Percentiles rank a stretch among this genome's conserved stretches.
Evolutionary conservation across 2,888 invertebrate species (phyloP).

Genomic region (Ormyrus pomaceus): DNA sequence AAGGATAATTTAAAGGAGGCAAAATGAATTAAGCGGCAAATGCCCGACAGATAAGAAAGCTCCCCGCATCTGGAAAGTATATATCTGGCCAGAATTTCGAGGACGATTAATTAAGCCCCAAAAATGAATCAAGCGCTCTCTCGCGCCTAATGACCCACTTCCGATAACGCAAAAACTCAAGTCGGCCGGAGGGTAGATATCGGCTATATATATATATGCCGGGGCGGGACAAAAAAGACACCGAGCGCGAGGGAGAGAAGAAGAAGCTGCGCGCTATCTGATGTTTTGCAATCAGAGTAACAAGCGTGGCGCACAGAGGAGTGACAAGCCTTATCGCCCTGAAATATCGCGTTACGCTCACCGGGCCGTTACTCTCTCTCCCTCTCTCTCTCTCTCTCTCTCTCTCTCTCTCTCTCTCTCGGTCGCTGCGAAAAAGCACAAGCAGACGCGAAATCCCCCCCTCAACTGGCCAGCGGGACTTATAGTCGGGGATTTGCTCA

Average conservation of each 20-base stretch:
- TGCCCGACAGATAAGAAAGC: neutral
- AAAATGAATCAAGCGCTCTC: constrained; percentile 17
- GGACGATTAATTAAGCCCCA: constrained; percentile 19
- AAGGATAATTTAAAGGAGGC: too few species aligned
- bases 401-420: neutral
- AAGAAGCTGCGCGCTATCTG: constrained; percentile 5
- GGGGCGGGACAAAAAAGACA: neutral
- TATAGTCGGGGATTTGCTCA: constrained; percentile 11
- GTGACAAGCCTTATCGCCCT: constrained; percentile 25
- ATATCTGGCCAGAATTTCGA: neutral
- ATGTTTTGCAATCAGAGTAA: constrained; percentile 45
- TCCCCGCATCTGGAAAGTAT: neutral
- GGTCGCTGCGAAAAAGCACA: constrained; percentile 33
- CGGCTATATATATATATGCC: too few species aligned
- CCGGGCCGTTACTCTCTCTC: constrained; percentile 19
- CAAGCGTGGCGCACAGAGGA: neutral
- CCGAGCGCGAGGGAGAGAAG: neutral
- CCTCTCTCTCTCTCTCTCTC: neutral
- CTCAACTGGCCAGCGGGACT: constrained; percentile 12
- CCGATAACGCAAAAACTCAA: neutral
- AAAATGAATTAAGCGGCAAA: too few species aligned
- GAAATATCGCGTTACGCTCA: constrained; percentile 43
- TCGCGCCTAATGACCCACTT: constrained; percentile 26
- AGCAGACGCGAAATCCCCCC: constrained; percentile 4
- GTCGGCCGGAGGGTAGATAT: too few species aligned